Base-by-base conservation (phyloP, 2,113 vertebrate species). In the Syngnathus scovelli region DNA sequence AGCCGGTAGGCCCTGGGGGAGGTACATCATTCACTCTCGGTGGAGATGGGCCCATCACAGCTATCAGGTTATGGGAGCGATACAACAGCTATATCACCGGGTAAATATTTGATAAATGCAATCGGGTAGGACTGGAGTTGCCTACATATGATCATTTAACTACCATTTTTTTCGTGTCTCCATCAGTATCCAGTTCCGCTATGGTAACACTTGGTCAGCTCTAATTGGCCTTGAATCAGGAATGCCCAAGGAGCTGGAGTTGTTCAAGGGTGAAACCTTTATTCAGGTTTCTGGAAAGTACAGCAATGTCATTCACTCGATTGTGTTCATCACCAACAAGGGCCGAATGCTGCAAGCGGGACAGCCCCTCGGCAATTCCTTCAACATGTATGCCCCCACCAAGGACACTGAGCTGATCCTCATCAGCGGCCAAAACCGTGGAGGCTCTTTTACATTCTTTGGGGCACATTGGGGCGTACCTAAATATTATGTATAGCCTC, bases 211-310 rank as follows among this genome's bases (percentile, higher is more conserved):
- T 4, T 82, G 83, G 83, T 44, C 70, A 1, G 0, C 0, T 0
- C 0, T 54, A 2, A 54, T 10, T 8, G 78, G 78, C 0, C 1
- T 0, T 1, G 0, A 0, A 27, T 0, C 0, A 0, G 65, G 61
- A 4, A 0, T 0, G 0, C 0, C 0, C 7, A 3, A 6, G 0
- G 73, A 75, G 54, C 15, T 80, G 0, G 16, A 64, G 13, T 5
- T 80, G 51, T 23, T 18, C 12, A 74, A 75, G 0, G 61, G 4
- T 9, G 80, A 85, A 52, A 7, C 18, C 48, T 62, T 85, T 27
- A 7, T 77, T 21, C 73, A 80, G 71, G 12, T 85, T 16, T 82
- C 80, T 1, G 78, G 79, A 4, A 75, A 68, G 7, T 66, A 51
- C 1, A 0, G 5, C 1, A 56, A 36, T 48, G 74, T 59, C 55